phyloP scores from a whole-genome alignment of 2,113 vertebrate genomes.

The Gavialis gangeticus region DNA sequence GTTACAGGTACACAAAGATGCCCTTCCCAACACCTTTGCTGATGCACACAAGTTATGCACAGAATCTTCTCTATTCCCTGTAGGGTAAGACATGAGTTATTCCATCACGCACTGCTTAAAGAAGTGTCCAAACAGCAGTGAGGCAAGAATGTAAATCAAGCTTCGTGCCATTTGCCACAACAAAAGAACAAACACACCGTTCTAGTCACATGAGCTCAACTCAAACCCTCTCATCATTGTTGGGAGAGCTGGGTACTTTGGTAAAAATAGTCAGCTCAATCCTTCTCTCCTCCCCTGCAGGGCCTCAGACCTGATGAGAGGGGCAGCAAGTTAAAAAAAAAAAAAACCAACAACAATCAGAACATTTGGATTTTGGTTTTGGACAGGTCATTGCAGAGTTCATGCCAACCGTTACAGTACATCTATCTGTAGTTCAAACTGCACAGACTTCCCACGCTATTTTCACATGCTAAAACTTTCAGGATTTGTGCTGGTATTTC shows the following conservation, averaged over 20 bases:
- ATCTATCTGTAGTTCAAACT: background rate
- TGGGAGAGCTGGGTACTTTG: no score
- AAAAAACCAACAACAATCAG: background rate
- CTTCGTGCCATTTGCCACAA: background rate
- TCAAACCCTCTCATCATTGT: background rate
- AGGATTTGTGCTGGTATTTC: background rate
- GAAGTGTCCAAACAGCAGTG: background rate
- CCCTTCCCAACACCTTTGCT: background rate
- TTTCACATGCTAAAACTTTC: background rate
- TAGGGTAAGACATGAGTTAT: background rate
- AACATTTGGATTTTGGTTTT: background rate
- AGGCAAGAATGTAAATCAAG: background rate
- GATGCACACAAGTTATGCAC: background rate
- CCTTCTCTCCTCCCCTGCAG: no score
- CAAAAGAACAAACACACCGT: background rate
- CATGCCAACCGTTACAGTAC: background rate
- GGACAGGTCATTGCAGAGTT: background rate
- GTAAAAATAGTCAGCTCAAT: no score
- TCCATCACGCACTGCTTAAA: background rate
- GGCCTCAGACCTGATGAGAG: background rate
- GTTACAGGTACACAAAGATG: no score
- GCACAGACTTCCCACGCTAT: background rate
- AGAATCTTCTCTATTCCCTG: background rate
- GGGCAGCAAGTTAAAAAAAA: background rate
- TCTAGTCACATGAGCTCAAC: background rate